Evolutionary conservation across 1,140 invertebrate species (phyloP), one percentile per base, ranked within the genome.

Genomic region (Penaeus vannamei): DNA sequence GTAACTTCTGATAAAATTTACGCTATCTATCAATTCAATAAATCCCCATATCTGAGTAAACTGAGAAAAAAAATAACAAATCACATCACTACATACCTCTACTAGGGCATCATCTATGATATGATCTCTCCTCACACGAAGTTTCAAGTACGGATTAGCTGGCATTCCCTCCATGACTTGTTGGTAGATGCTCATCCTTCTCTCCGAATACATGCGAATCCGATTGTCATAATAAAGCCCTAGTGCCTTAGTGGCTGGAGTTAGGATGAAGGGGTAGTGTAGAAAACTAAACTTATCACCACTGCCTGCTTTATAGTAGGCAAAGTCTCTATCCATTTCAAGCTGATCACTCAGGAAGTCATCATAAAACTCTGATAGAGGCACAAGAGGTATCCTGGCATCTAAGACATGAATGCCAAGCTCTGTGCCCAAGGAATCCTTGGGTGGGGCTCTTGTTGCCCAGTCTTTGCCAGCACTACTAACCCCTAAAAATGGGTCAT

Each of bases 221-320:
- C 98, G 95, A 93, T 98, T 98, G 93, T 99, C 98, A 93, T 97
- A 98, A 93, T 98, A 98, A 53, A 98, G 93, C 0, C 96, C 97
- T 87, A 98, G 94, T 19, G 97, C 96, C 94, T 98, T 98, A 0
- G 97, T 98, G 1, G 97, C 96, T 5, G 97, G 96, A n/a, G 97
- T 98, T 61, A 98, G 93, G 91, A 98, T 96, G 93, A 98, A 99
- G 17, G 96, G 95, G 93, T 98, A 97, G 92, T 96, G 95, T 95
- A 98, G 96, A 93, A 98, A 98, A 91, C 97, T 97, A 93, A 98
- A 98, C 93, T 97, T 97, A 93, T 93, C 88, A 93, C 92, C 87
- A 93, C 92, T 91, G 26, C 95, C 95, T 88, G 94, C 96, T 93
- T 97, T 97, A 92, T 97, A 98, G 92, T 97, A 96, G 14, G 97